Evolutionary conservation across 1,140 invertebrate species (phyloP), one percentile per base, ranked within the genome.

Genomic region (Drosophila nigrodunni): DNA sequence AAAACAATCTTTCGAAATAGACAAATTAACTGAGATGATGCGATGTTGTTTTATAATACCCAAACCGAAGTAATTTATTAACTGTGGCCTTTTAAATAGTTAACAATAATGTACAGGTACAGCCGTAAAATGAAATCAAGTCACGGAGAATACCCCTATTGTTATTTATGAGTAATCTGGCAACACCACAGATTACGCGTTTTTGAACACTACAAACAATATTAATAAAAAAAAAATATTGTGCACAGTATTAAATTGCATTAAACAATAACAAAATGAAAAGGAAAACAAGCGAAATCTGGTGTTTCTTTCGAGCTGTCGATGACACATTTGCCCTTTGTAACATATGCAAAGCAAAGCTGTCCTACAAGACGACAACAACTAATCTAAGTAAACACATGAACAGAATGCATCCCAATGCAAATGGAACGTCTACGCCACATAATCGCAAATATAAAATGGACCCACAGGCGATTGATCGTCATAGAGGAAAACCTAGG

Each of bases 341-440:
- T 54, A 88, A 88, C 49, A 88, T 88, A 21, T 88, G 83, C 77
- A 80, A 88, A 18, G 83, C 83, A 1, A 88, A 88, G 60, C 64
- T 88, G 0, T 89, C 85, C 4, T 88, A 80, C 46, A 88, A 88
- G 61, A 88, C 83, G 7, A 88, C 83, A 11, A 88, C 83, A 25
- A 88, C 83, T 3, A 88, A 88, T 44, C 54, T 88, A 25, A 88
- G 85, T 50, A 88, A 88, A 50, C 83, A 88, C 10, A 89, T 88
- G 85, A 83, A 89, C 30, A 52, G 83, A 55, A 88, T 85, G 83
- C 83, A 87, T 37, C 83, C 83, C 3, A 82, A 78, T 8, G 67
- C 69, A 73, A 73, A 67, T 47, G 37, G 44, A 4, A 18, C 77
- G 21, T 47, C 59, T 7, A 37, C 76, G 18, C 9, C 50, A 30